Percentiles rank a stretch among this genome's conserved stretches.
Evolutionary conservation across 2,888 invertebrate genomes (phyloP).

Genomic region (Anagyrus pseudococci): DNA sequence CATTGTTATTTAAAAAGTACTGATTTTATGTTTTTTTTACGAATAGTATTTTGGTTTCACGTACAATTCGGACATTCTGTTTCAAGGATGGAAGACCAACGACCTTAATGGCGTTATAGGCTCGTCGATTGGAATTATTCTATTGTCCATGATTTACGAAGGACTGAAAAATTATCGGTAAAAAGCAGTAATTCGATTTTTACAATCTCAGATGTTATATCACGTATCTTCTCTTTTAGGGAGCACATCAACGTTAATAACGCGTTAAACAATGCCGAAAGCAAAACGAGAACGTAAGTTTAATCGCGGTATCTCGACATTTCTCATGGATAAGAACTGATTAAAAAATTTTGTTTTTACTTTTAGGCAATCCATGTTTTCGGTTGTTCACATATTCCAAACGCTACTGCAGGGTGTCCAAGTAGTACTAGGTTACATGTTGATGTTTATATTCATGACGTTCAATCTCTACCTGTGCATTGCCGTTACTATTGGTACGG

Average conservation of each 20-base stretch:
- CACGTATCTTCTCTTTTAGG: constrained; percentile 34
- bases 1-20: too few species aligned
- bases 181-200: constrained; percentile 9
- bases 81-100: constrained; percentile 63
- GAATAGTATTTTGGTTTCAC: too few species aligned
- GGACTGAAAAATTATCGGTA: constrained; percentile 70
- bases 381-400: constrained; percentile 50
- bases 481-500: constrained; percentile 65
- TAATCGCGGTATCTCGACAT: background rate
- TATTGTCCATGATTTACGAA: constrained; percentile 71
- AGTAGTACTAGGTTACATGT: constrained; percentile 65
- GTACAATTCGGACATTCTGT: too few species aligned
- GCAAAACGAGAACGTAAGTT: background rate
- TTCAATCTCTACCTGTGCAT: constrained; percentile 69
- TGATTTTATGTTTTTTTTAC: too few species aligned
- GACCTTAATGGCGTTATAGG: constrained; percentile 64
- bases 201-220: background rate
- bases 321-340: background rate
- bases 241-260: constrained; percentile 44
- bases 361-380: constrained; percentile 51
- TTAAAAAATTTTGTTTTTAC: background rate
- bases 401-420: constrained; percentile 54
- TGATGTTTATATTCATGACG: constrained; percentile 72
- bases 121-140: constrained; percentile 70
- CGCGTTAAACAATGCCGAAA: constrained; percentile 1